Conservation (phyloP, 2,888 invertebrate genomes). For the Nebria salina region DNA sequence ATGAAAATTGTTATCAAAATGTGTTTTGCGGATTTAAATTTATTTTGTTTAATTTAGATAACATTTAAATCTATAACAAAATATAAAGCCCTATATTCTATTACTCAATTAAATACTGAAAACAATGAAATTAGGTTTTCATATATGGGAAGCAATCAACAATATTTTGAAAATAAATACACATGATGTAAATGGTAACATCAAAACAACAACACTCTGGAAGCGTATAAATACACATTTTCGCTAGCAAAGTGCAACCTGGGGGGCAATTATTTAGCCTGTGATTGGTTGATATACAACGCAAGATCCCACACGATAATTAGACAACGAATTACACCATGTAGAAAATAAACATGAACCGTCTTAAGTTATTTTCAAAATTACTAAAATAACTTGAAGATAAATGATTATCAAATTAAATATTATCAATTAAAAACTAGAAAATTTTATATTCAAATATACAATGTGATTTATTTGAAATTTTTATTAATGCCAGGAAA, state of each 20-base stretch:
- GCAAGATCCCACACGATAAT: slow-evolving; percentile 3
- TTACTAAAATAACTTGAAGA: neutral
- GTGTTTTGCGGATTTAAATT: neutral
- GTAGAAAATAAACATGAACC: neutral
- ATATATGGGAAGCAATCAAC: neutral
- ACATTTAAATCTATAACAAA: neutral
- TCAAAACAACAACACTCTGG: slow-evolving; percentile 17
- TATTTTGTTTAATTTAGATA: neutral
- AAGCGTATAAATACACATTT: slow-evolving; percentile 9
- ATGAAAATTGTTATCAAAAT: neutral
- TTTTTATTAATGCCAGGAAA: neutral
- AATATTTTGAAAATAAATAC: slow-evolving; percentile 10
- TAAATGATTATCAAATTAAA: neutral
- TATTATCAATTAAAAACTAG: neutral
- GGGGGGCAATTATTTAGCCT: slow-evolving; percentile 16
- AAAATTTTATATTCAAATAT: too few relatives aligned
- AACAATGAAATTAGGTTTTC: neutral
- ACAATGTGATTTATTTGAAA: too few relatives aligned
- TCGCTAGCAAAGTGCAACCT: neutral
- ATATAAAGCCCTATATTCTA: too few relatives aligned
- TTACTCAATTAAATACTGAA: too few relatives aligned
- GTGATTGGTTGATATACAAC: slow-evolving; percentile 24
- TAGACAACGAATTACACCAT: slow-evolving; percentile 11
- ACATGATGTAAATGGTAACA: neutral
- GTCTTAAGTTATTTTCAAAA: neutral